Base-by-base conservation (phyloP, 2,888 invertebrate genomes). In the Eristalis tenax region DNA sequence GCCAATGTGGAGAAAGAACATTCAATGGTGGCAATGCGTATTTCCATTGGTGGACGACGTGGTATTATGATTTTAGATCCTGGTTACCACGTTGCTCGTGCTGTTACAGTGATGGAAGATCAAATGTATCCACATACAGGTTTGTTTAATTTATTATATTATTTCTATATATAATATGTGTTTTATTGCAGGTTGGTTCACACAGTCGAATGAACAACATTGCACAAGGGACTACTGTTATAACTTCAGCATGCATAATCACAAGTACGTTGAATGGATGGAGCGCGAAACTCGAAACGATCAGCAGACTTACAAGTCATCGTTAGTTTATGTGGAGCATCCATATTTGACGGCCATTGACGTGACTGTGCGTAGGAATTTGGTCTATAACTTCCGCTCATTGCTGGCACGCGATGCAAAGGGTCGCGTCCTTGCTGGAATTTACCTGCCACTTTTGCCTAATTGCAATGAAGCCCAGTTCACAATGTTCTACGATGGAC, bases 51-150 rank as follows among this genome's bases (percentile, higher is more conserved):
- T 68, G 96, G 96, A 38, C 95, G 98, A 56, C 93, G 94, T 0
- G 98, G 98, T 38, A 94, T 97, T 69, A 93, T 98, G 93, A 94
- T 98, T 26, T 95, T 98, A 57, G 98, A 98, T 94, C 97, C 98
- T 0, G 98, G 98, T 22, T 98, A 98, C 93, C 98, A 98, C 93
- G 96, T 98, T 84, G 96, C 97, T 59, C 94, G 97, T 85, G 96
- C 97, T 79, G 95, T 98, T 85, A 97, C 97, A 26, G 96, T 98
- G 71, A 98, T 98, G 98, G 94, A 95, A 50, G 98, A 98, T 92
- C 94, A 95, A 86, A 94, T 94, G 66, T 97, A 97, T 93, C 98
- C 98, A 15, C 97, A 98, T 90, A 98, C 98, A 84, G 92, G 93
- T 93, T 23, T 59, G 18, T n/a, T 73, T 11, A 18, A 26, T 35